Base-by-base conservation (phyloP, 2,888 invertebrate species). In the Oasisia sp. region DNA sequence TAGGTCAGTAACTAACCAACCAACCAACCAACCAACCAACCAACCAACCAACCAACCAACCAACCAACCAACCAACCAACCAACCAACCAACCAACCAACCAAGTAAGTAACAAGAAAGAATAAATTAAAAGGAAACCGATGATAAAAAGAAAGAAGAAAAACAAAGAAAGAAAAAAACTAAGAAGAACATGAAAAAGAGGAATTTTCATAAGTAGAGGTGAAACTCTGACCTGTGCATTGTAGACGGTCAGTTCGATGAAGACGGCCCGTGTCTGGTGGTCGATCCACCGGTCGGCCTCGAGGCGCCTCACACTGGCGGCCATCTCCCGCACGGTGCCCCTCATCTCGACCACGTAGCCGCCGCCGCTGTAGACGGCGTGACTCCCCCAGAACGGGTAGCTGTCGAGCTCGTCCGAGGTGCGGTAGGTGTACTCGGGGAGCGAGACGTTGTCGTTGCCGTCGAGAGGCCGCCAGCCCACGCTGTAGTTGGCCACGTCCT, bases 191-290 rank as follows among this genome's bases (percentile, higher is more conserved):
- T 74, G 74, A 74, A 27, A n/a, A 74, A 74, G 7, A 74, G 7
- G 58, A 74, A 74, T 27, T 27, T 7, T 7, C 14, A 7, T 27
- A 27, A 74, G 74, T 27, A 19, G 5, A 14, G 74, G 7, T 5
- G 27, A n/a, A 74, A 38, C n/a, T 38, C 91, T 38, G 45, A 93
- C 94, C 56, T 93, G 91, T 0, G 96, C 95, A 92, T 97, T 97
- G 94, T 97, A 97, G 58, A 96, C 96, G 0, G 97, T 97, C 94
- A 97, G 97, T 93, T 97, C 97, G n/a, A 97, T 95, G 93, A 97
- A 96, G 8, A 97, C 95, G 5, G 97, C 97, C 91, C 97, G 93
- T 1, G 97, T 97, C 93, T 96, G 95, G 92, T 95, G 94, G 93
- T 97, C 97, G 38, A 97, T 95, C 97, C 97, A 97, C 19, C 95